Evolutionary conservation across 2,888 invertebrate species (phyloP).

Genomic region (Mystacides longicornis): DNA sequence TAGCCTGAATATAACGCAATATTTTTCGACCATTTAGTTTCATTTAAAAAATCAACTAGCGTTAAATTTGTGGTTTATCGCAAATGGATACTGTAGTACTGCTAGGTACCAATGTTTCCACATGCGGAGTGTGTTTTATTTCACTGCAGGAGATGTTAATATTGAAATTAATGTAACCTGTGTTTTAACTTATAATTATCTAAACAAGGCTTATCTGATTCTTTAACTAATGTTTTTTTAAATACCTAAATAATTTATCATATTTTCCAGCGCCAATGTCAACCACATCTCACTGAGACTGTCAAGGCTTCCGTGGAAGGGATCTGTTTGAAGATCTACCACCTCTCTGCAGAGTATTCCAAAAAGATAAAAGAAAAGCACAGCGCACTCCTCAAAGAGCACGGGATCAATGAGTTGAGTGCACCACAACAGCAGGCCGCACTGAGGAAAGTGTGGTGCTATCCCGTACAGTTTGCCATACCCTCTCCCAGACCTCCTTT

Average conservation of each 20-base stretch:
- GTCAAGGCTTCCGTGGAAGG: constrained; percentile 93
- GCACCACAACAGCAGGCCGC: constrained; percentile 61
- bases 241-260: constrained; percentile 11
- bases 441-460: constrained; percentile 88
- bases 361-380: constrained; percentile 86
- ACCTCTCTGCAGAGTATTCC: constrained; percentile 85
- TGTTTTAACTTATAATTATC: too few species aligned
- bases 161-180: too few species aligned
- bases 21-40: too few species aligned
- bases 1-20: too few species aligned
- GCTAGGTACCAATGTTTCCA: too few species aligned
- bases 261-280: constrained; percentile 71
- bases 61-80: too few species aligned
- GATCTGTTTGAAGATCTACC: constrained; percentile 89
- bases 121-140: too few species aligned
- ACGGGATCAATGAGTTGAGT: constrained; percentile 65
- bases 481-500: constrained; percentile 79
- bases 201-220: too few species aligned
- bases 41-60: too few species aligned
- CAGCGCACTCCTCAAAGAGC: constrained; percentile 75
- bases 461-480: constrained; percentile 84
- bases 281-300: constrained; percentile 91
- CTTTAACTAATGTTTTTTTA: constrained; percentile 1
- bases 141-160: too few species aligned
- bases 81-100: too few species aligned